Evolutionary conservation across 2,888 invertebrate genomes (phyloP), one percentile per base, ranked within the genome.

Genomic region (Byasa hedistus): DNA sequence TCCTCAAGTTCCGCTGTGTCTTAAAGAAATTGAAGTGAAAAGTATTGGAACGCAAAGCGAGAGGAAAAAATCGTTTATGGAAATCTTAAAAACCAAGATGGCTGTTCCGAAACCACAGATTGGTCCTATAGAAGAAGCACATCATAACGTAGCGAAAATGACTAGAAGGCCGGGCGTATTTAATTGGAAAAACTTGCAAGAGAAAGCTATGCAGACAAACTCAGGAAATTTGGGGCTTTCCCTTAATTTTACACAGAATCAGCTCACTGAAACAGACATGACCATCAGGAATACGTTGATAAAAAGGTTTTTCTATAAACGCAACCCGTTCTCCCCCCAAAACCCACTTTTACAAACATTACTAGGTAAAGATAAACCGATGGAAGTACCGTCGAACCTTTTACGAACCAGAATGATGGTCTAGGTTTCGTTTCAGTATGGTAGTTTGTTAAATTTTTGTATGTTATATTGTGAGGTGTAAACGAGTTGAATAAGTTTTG

Each of bases 21-120:
- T 91, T 1, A 89, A 86, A 71, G 89, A 91, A 73, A 81, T 91
- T 58, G 91, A 91, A 81, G 88, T 91, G 0, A 89, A 86, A 72
- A 91, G 86, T 70, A 85, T 80, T 52, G 87, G 81, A 5, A 89
- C 87, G 1, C 91, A 91, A 69, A 90, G 89, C 73, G 87, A 87
- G 36, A 82, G 81, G 51, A 88, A 85, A 67, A 75, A 84, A 70
- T 80, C 87, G 1, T 61, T 68, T 57, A 27, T 64, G 19, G 63
- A 68, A 57, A 27, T 52, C 3, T 57, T 68, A 57, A 64, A 57
- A 39, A 57, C 27, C 21, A 61, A 81, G 69, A 75, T 77, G 19
- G 77, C 79, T 52, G 76, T 70, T 12, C 76, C 80, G 0, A 52
- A 71, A 22, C 61, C 59, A n/a, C 52, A 64, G 17, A 57, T 78